Evolutionary conservation across 2,113 vertebrate genomes (phyloP).

Genomic region (Chionodraco myersi): DNA sequence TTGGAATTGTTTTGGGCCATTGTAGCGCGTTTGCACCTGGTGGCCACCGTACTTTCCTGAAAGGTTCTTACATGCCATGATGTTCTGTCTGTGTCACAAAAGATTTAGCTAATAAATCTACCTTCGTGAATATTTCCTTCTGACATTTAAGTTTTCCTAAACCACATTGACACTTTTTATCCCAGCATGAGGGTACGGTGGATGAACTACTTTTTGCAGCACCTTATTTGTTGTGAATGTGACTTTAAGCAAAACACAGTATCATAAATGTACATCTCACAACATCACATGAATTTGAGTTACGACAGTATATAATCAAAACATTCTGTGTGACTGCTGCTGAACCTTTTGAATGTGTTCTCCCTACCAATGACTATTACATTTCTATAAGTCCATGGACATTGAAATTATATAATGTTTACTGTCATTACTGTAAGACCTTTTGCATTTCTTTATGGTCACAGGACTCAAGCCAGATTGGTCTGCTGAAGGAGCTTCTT

Average conservation of each 20-base stretch:
- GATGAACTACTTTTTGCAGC: conserved; percentile 37
- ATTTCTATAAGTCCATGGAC: conserved; percentile 28
- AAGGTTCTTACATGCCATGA: not conserved
- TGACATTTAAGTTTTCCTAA: conserved; percentile 3
- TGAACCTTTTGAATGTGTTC: conserved; percentile 41
- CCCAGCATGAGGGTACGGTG: conserved; percentile 52
- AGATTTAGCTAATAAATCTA: conserved; percentile 16
- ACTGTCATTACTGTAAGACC: conserved; percentile 46
- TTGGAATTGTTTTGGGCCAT: no score
- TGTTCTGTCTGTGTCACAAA: not conserved
- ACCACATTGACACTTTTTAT: conserved; percentile 17
- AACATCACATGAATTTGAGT: conserved; percentile 50
- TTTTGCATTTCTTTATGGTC: conserved; percentile 56
- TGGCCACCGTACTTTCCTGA: not conserved
- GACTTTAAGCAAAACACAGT: conserved; percentile 36
- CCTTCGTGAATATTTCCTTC: not conserved
- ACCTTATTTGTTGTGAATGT: conserved; percentile 49
- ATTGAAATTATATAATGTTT: not conserved
- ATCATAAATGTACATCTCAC: conserved; percentile 25
- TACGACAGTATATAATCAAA: conserved; percentile 2
- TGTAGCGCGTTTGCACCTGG: no score
- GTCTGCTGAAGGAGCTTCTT: conserved; percentile 93
- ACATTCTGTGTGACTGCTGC: conserved; percentile 38
- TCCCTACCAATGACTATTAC: conserved; percentile 40
- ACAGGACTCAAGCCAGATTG: conserved; percentile 96